Evolutionary conservation across 2,797 vertebrate genomes (phyloP).

Genomic region (Echiichthys vipera): DNA sequence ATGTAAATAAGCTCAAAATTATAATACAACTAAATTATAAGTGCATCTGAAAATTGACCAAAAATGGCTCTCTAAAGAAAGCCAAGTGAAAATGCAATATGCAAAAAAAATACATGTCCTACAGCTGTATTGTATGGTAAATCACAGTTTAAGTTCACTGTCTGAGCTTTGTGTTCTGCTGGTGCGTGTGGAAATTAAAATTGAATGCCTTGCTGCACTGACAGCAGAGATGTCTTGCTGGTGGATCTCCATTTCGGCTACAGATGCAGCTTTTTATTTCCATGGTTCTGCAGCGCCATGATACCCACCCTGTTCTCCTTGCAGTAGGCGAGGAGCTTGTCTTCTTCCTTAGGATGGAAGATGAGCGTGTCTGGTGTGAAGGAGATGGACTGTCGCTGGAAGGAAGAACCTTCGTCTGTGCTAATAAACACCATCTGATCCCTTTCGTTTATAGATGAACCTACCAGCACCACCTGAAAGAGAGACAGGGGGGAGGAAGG

Average conservation of each 20-base stretch:
- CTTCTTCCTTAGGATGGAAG: slow-evolving; percentile 95
- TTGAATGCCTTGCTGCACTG: slow-evolving; percentile 28
- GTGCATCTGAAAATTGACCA: not conserved
- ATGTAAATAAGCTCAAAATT: too few species aligned
- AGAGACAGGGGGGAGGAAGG: not conserved
- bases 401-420: slow-evolving; percentile 92
- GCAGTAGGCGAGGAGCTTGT: slow-evolving; percentile 94
- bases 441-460: slow-evolving; percentile 91
- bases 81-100: not conserved
- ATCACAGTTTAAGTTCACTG: slow-evolving; percentile 38
- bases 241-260: slow-evolving; percentile 15
- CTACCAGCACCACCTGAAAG: slow-evolving; percentile 92
- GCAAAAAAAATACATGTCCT: slow-evolving; percentile 23
- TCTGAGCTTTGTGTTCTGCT: slow-evolving; percentile 30
- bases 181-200: slow-evolving; percentile 12
- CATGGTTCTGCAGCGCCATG: not conserved
- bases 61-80: not conserved
- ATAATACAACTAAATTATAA: not conserved
- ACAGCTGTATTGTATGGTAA: slow-evolving; percentile 24
- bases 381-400: slow-evolving; percentile 90
- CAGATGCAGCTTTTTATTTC: not conserved
- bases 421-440: slow-evolving; percentile 96
- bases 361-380: slow-evolving; percentile 92
- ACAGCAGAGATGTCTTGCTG: not conserved
- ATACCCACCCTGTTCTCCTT: slow-evolving; percentile 90